Evolutionary conservation across 2,888 invertebrate species (phyloP).

Genomic region (Agrenia bidenticulata): DNA sequence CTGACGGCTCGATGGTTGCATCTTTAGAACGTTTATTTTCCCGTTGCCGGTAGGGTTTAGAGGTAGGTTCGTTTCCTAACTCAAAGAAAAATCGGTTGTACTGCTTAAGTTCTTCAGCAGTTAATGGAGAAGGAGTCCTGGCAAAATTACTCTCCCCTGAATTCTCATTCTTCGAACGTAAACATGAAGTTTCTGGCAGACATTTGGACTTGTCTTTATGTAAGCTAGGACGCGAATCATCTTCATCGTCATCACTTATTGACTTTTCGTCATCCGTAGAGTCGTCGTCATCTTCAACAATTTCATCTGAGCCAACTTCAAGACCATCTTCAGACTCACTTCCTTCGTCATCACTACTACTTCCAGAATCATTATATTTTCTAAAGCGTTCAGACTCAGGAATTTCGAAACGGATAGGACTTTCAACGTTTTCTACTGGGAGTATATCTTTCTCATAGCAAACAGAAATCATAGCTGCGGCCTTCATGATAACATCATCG

Average conservation of each 20-base stretch:
- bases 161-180: too few relatives aligned
- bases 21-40: not conserved
- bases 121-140: too few relatives aligned
- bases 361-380: slow-evolving; percentile 20
- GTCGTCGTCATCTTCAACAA: slow-evolving; percentile 34
- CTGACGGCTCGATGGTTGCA: not conserved
- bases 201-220: too few relatives aligned
- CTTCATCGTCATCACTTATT: not conserved
- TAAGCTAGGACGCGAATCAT: too few relatives aligned
- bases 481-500: slow-evolving; percentile 63
- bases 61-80: not conserved
- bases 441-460: slow-evolving; percentile 68
- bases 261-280: slow-evolving; percentile 49
- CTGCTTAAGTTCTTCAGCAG: not conserved
- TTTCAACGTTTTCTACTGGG: slow-evolving; percentile 63
- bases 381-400: slow-evolving; percentile 42
- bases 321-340: slow-evolving; percentile 31
- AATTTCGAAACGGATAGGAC: slow-evolving; percentile 58
- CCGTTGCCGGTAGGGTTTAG: not conserved
- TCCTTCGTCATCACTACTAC: slow-evolving; percentile 31
- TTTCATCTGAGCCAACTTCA: slow-evolving; percentile 36
- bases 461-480: slow-evolving; percentile 69
- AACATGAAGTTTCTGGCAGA: too few relatives aligned
- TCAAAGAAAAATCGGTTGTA: slow-evolving; percentile 1
- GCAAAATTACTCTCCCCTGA: too few relatives aligned